These are phyloP conservation scores for Actenoides lindsayi DNA, from an alignment of 2,113 vertebrate genomes.

Conservation along the genomic window DNA sequence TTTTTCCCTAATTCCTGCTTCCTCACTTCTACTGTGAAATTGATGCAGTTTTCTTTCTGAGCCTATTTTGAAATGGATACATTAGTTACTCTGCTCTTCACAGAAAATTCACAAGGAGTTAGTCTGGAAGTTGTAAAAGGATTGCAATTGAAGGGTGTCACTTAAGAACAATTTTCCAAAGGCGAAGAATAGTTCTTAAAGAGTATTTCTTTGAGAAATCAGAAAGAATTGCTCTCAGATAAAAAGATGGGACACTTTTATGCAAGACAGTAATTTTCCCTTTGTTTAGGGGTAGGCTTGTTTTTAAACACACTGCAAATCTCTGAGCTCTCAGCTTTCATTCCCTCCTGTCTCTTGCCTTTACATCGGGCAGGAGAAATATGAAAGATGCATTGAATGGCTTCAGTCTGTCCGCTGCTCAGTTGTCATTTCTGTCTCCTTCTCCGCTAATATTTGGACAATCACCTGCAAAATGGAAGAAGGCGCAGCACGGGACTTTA, in stretches of 20 bases:
- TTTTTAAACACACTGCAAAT: not conserved
- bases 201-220: not conserved
- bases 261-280: not conserved
- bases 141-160: conserved; percentile 4
- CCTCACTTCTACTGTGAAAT: not conserved
- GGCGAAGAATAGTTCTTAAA: not conserved
- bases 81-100: not conserved
- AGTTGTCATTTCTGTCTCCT: not conserved
- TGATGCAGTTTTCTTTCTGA: not conserved
- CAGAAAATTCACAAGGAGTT: not conserved
- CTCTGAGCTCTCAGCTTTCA: not conserved
- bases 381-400: not conserved
- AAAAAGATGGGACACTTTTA: not conserved
- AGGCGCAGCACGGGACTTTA: not conserved
- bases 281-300: not conserved
- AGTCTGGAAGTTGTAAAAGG: not conserved
- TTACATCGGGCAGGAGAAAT: not conserved
- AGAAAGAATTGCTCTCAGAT: not conserved
- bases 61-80: not conserved
- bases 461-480: too few relatives aligned
- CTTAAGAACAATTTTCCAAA: conserved; percentile 3
- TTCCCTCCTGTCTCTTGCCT: not conserved
- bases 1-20: not conserved
- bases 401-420: not conserved
- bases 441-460: not conserved